Evolutionary conservation across 2,888 invertebrate species (phyloP).

Genomic region (Cybosia mesomella): DNA sequence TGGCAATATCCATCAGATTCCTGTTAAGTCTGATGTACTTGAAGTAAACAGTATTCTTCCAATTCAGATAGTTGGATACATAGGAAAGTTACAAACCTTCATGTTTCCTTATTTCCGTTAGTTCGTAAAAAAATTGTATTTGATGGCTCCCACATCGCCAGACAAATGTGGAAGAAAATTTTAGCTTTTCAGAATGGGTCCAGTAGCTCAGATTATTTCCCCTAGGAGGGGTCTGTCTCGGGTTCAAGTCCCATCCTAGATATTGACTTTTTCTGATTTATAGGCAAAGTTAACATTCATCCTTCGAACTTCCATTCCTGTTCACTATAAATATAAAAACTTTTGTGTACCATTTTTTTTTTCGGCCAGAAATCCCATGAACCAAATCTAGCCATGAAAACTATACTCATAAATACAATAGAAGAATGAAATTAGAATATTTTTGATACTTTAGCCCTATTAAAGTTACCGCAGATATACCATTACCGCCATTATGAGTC

Average conservation of each 20-base stretch:
- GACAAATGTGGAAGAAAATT: too few species aligned
- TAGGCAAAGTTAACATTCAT: not conserved
- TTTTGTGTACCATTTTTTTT: not conserved
- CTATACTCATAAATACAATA: not conserved
- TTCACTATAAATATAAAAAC: not conserved
- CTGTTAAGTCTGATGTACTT: not conserved
- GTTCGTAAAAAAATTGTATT: too few species aligned
- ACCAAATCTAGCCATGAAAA: not conserved
- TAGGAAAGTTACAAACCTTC: too few species aligned
- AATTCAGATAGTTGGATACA: not conserved
- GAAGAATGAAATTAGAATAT: not conserved
- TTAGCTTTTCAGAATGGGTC: too few species aligned
- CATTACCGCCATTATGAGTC: constrained; percentile 1
- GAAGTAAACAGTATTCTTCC: not conserved
- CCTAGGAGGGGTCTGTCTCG: too few species aligned
- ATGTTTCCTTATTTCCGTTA: too few species aligned
- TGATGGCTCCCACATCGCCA: too few species aligned
- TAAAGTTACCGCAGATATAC: constrained; percentile 1
- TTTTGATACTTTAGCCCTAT: constrained; percentile 1
- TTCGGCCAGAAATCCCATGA: too few species aligned
- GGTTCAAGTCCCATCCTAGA: too few species aligned
- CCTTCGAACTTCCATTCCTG: not conserved
- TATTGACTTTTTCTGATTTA: too few species aligned
- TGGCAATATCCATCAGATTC: constrained; percentile 61
- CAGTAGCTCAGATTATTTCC: too few species aligned